These are phyloP conservation scores for Microhierax caerulescens DNA, from an alignment of 2,797 vertebrate species.

Conservation along the genomic window DNA sequence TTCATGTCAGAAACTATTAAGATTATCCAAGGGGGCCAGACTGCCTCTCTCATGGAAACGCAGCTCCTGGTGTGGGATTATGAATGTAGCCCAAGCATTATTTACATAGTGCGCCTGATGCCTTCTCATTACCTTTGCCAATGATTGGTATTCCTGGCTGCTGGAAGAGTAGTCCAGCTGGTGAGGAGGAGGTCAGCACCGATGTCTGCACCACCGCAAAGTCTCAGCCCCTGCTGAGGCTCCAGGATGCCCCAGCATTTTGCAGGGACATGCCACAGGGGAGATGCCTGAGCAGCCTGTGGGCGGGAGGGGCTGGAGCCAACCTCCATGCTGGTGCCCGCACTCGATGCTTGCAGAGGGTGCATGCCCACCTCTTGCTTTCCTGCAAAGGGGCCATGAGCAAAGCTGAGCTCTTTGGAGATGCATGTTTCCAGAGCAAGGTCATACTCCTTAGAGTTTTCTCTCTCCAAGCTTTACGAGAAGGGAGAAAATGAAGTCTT, in stretches of 20 bases:
- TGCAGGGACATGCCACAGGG: background rate
- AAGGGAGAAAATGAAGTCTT: background rate
- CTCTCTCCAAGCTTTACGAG: background rate
- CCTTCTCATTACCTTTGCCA: background rate
- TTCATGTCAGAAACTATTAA: slow-evolving; percentile 68
- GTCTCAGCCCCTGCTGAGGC: background rate
- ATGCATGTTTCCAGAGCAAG: background rate
- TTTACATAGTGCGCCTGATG: background rate
- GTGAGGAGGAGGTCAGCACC: background rate
- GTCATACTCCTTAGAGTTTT: background rate
- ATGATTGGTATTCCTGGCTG: background rate
- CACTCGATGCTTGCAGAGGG: accelerated
- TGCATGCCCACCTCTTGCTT: background rate
- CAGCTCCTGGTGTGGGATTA: background rate
- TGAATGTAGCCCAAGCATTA: background rate
- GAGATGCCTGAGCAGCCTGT: background rate
- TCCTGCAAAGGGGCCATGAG: background rate
- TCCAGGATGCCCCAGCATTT: background rate
- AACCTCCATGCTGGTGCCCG: accelerated
- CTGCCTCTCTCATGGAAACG: slow-evolving; percentile 30
- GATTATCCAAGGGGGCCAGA: slow-evolving; percentile 34
- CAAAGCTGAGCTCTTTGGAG: background rate
- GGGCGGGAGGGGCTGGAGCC: accelerated
- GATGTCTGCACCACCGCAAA: background rate
- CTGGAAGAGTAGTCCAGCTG: background rate